Percentiles rank a stretch among this genome's conserved stretches.
Conservation (phyloP, 1,140 invertebrate species). For the Meteorus sp. region DNA sequence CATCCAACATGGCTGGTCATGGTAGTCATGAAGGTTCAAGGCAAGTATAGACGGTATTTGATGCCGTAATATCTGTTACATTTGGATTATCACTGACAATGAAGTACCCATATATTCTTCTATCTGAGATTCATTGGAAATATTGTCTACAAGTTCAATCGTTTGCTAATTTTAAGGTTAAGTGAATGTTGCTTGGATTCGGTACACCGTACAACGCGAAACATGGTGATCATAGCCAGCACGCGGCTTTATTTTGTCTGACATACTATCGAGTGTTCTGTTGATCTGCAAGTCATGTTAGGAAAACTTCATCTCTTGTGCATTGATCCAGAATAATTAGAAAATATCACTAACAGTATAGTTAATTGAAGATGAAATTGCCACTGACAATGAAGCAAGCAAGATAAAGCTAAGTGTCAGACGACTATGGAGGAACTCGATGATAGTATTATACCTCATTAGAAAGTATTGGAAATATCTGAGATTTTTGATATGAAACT, state of each 20-base stretch:
- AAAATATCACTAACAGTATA: too few relatives aligned
- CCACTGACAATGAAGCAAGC: too few relatives aligned
- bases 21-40: constrained; percentile 57
- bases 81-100: neutral
- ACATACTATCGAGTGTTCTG: neutral
- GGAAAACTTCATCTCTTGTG: neutral
- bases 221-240: constrained; percentile 36
- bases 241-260: constrained; percentile 46
- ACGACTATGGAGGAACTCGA: too few relatives aligned
- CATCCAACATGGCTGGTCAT: constrained; percentile 61
- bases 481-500: too few relatives aligned
- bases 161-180: constrained; percentile 45
- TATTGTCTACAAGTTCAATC: neutral
- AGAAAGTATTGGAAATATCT: too few relatives aligned
- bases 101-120: neutral
- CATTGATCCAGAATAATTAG: too few relatives aligned
- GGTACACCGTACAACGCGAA: constrained; percentile 37
- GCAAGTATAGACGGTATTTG: constrained; percentile 44
- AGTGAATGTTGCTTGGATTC: constrained; percentile 32
- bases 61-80: neutral
- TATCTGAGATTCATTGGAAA: neutral
- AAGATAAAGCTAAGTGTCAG: too few relatives aligned
- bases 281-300: neutral
- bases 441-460: too few relatives aligned
- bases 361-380: too few relatives aligned